These are phyloP conservation scores for Gisinianus flammeolus DNA, from an alignment of 2,888 invertebrate genomes.

Conservation along the genomic window DNA sequence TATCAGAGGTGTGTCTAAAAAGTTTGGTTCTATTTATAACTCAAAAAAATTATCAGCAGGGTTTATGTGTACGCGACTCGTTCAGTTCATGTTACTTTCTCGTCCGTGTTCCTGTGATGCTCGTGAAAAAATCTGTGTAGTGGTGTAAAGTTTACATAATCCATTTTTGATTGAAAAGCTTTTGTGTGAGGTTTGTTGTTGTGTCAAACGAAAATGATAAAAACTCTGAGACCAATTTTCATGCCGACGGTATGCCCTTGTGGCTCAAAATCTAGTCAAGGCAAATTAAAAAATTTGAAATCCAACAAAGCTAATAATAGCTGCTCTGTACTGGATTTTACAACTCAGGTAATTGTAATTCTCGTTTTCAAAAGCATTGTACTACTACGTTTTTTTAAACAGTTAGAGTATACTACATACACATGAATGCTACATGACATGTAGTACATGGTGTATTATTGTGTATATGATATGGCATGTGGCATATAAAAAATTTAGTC, in stretches of 20 bases:
- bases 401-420: too few species aligned
- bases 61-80: background rate
- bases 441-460: too few species aligned
- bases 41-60: too few species aligned
- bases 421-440: too few species aligned
- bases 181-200: background rate
- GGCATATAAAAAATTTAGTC: too few species aligned
- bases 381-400: too few species aligned
- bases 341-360: background rate
- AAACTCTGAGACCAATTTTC: constrained; percentile 28
- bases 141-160: background rate
- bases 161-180: too few species aligned
- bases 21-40: too few species aligned
- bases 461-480: too few species aligned
- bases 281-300: constrained; percentile 22
- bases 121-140: too few species aligned
- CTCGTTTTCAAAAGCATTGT: too few species aligned
- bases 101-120: background rate
- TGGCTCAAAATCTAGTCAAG: constrained; percentile 16
- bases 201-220: constrained; percentile 23
- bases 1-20: too few species aligned
- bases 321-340: constrained; percentile 14
- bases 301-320: constrained; percentile 4
- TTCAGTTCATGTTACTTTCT: background rate
- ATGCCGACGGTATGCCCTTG: constrained; percentile 29